phyloP scores from a whole-genome alignment of 2,797 vertebrate genomes.

The Microcaecilia unicolor region DNA sequence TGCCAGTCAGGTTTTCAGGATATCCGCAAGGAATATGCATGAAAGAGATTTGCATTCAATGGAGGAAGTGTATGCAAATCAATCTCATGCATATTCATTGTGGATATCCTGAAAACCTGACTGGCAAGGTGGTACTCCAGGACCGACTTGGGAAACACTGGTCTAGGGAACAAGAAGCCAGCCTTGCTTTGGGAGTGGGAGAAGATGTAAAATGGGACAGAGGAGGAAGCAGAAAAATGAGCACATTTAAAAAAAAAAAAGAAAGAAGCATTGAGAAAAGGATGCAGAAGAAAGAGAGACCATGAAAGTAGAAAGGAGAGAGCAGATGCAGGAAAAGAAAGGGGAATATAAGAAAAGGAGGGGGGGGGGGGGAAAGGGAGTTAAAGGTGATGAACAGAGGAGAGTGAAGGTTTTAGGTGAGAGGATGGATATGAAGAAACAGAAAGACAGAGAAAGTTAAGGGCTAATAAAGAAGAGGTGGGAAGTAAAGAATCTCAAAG shows the following conservation, averaged over 20 bases:
- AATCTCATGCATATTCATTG: no score
- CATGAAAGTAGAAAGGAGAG: not conserved
- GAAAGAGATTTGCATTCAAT: no score
- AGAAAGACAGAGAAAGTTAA: not conserved
- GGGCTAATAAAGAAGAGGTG: fast-evolving
- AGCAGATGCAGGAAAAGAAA: not conserved
- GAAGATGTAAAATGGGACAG: not conserved
- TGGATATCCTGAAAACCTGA: no score
- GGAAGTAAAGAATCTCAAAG: no score
- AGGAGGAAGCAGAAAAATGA: not conserved
- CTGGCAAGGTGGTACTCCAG: no score
- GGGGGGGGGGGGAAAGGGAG: constrained; percentile 6
- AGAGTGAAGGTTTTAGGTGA: not conserved
- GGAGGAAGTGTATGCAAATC: no score
- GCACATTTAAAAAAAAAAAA: not conserved
- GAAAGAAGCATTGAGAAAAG: not conserved
- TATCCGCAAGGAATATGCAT: no score
- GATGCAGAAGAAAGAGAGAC: not conserved
- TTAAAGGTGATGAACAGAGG: fast-evolving
- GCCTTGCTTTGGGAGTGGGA: not conserved
- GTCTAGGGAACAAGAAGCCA: not conserved
- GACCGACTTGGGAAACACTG: no score
- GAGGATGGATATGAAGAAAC: not conserved
- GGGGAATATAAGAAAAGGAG: constrained; percentile 3
- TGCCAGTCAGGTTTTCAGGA: no score